Evolutionary conservation across 2,797 vertebrate species (phyloP), one percentile per base, ranked within the genome.

Genomic region (Ceyx erithaca): DNA sequence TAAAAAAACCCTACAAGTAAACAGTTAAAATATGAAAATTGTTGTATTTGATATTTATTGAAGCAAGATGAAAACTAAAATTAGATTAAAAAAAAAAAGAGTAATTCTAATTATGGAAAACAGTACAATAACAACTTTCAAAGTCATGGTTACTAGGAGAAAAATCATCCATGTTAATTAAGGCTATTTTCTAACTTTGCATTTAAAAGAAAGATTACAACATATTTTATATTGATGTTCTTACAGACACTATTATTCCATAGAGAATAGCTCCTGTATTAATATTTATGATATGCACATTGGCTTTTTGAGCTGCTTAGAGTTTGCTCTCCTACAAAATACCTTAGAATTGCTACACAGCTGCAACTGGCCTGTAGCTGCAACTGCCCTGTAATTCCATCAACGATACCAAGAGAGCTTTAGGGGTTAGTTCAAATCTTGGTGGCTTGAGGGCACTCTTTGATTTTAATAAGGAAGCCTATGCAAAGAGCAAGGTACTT

Each of bases 281-380:
- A 94, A 92, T 93, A 96, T 96, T 96, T 92, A 95, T 94, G 31
- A 59, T 77, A 92, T 75, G 67, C 35, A 62, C 82, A 85, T 61
- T 73, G 30, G 12, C 14, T 18, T 71, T 91, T 88, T 77, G 61
- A 85, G 21, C 62, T 80, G 43, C 46, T 30, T 85, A 52, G 51
- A 88, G 23, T 70, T 95, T 79, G 9, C 40, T 83, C 23, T 73
- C 41, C 37, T 72, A 54, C n/a, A 82, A 84, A 91, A 75, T 62
- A 58, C 28, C 88, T 90, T 5, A 89, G 43, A 76, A 96, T 75
- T 80, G 28, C n/a, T 85, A 51, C 12, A 22, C 68, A 64, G 80
- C 15, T 72, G 31, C 67, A 78, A 66, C 54, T 89, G 45, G 15
- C 23, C 26, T 72, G 20, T 72, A 64, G 80, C 15, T 72, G 31